Percentiles rank a stretch among this genome's conserved stretches.
These are phyloP conservation scores for Hermaeophaga mercurialis DNA, from an alignment of 2,888 invertebrate species.

Conservation along the genomic window DNA sequence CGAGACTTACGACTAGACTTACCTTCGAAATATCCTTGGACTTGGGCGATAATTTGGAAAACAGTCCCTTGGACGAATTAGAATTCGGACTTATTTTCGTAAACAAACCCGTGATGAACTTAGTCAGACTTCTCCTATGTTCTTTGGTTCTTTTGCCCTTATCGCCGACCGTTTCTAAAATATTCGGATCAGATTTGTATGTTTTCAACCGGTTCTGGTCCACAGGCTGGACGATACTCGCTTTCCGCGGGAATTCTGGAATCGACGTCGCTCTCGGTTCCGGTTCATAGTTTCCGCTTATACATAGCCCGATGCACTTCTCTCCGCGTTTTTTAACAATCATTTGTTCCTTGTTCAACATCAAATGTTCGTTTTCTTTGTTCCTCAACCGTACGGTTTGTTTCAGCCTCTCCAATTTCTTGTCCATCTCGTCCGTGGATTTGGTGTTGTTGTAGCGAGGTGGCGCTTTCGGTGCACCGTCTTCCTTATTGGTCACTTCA, in stretches of 20 bases:
- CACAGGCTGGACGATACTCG: constrained; percentile 16
- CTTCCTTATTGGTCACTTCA: constrained; percentile 41
- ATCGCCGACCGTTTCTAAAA: constrained; percentile 46
- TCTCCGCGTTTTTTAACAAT: constrained; percentile 37
- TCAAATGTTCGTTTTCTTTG: constrained; percentile 39
- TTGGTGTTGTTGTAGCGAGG: constrained; percentile 53
- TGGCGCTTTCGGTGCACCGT: constrained; percentile 63
- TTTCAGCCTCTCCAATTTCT: constrained; percentile 64
- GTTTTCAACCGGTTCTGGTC: constrained; percentile 41
- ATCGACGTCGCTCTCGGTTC: constrained; percentile 50
- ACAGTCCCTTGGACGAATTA: constrained; percentile 56
- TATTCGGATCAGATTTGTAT: constrained; percentile 56
- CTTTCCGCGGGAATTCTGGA: constrained; percentile 44
- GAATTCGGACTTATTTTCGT: constrained; percentile 65
- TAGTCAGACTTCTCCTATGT: constrained; percentile 80
- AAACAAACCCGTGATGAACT: constrained; percentile 83
- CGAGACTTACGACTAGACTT: constrained; percentile 27
- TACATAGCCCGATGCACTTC: constrained; percentile 50
- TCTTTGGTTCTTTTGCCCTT: constrained; percentile 63
- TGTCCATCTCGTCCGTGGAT: constrained; percentile 56
- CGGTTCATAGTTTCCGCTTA: constrained; percentile 47
- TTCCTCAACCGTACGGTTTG: constrained; percentile 62
- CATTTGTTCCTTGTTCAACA: constrained; percentile 16
- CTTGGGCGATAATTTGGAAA: constrained; percentile 66
- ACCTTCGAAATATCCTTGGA: constrained; percentile 70